Base-by-base conservation (phyloP, 2,888 invertebrate species). In the Cybosia mesomella region DNA sequence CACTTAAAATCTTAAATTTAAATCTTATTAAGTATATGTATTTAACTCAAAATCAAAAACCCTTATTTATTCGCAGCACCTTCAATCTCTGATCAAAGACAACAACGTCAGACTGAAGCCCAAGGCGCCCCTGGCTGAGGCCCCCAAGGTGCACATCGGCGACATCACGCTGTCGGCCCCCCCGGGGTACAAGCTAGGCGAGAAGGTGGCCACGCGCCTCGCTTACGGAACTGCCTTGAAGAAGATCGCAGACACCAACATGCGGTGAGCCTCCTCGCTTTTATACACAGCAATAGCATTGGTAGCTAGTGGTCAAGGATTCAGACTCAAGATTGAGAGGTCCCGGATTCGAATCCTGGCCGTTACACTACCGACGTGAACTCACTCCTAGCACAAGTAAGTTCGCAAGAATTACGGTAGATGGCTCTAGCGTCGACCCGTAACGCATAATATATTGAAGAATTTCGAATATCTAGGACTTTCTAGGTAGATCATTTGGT, bases 211-310 rank as follows among this genome's bases (percentile, higher is more conserved):
- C 65, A 99, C 99, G 0, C 96, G 99, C 67, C 94, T 97, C 60
- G 99, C 99, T 0, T 99, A 99, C 92, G 99, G 99, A 8, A 97
- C 97, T 22, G 99, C 98, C 2, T 95, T 99, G 70, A 98, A 97
- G 75, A 99, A 99, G 95, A 96, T 99, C 79, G 97, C 96, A 0
- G 95, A 96, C 73, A 96, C 94, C 73, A 97, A 97, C 87, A 90
- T 95, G 77, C 88, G 93, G 93, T 92, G 8, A 75, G 83, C 32
- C 15, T n/a, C 49, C n/a, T 49, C 9, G n/a, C 8, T 10, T 34
- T 7, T 34, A 34, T 28, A 28, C 28, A 28, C 28, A 28, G 2
- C 28, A 28, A 28, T 28, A 28, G 5, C 28, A 5, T 28, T 4
- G 28, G 3, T 28, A n/a, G n/a, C n/a, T 28, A 28, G 28, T 5